Percentiles rank a stretch among this genome's conserved stretches.
Evolutionary conservation across 2,888 invertebrate genomes (phyloP).

Genomic region (Parnassius apollo): DNA sequence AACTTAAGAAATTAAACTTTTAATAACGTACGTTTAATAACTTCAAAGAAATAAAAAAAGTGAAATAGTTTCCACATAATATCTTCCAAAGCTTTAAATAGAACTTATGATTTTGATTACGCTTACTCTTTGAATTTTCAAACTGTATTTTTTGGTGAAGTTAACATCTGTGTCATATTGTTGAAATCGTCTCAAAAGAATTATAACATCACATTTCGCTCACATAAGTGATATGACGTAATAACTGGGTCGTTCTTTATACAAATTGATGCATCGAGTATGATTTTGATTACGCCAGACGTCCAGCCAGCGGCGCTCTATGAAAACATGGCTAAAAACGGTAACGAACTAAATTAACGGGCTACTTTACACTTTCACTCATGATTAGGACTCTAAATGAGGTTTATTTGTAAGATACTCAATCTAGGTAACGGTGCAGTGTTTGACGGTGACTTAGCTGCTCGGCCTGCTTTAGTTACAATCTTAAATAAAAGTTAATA

Average conservation of each 20-base stretch:
- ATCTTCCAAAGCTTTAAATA: too few relatives aligned
- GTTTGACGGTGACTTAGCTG: slow-evolving; percentile 9
- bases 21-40: too few relatives aligned
- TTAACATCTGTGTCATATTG: too few relatives aligned
- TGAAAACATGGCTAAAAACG: neutral
- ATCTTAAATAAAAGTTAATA: neutral
- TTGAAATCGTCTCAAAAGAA: neutral
- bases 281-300: neutral
- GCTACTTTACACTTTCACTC: slow-evolving; percentile 21
- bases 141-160: too few relatives aligned
- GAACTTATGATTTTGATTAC: too few relatives aligned
- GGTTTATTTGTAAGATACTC: slow-evolving; percentile 9
- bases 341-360: slow-evolving; percentile 10
- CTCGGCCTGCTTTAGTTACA: neutral
- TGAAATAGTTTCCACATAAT: too few relatives aligned
- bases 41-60: too few relatives aligned
- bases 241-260: neutral
- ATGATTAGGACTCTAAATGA: slow-evolving; percentile 10
- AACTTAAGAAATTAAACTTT: too few relatives aligned
- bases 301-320: neutral
- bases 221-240: neutral
- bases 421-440: slow-evolving; percentile 17
- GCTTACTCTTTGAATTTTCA: too few relatives aligned
- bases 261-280: neutral
- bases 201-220: neutral